These are phyloP conservation scores for Melanophora roralis DNA, from an alignment of 2,888 invertebrate species.

Conservation along the genomic window DNA sequence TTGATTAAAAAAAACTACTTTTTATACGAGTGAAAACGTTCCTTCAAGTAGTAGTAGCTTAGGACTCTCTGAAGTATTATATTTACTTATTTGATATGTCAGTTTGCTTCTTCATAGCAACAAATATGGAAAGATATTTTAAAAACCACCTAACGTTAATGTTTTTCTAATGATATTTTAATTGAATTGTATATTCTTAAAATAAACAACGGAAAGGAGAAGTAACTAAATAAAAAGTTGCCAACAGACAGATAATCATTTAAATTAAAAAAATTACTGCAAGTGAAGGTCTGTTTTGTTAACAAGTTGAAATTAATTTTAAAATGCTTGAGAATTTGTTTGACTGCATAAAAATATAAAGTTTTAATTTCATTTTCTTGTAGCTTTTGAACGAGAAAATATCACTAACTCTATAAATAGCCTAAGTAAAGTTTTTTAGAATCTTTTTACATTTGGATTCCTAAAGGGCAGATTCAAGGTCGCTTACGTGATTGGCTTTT, in stretches of 20 bases:
- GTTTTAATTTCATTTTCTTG: neutral
- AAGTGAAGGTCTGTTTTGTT: neutral
- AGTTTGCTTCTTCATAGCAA: constrained; percentile 24
- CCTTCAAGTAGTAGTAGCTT: too few species aligned
- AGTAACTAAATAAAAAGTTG: neutral
- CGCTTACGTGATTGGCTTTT: too few species aligned
- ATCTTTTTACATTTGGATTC: too few species aligned
- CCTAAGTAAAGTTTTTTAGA: too few species aligned
- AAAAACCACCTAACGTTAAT: neutral
- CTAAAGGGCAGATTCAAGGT: too few species aligned
- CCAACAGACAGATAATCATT: too few species aligned
- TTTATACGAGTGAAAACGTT: too few species aligned
- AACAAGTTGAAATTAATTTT: neutral
- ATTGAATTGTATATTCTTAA: neutral
- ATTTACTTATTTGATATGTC: neutral
- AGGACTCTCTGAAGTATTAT: too few species aligned
- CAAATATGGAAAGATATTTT: neutral
- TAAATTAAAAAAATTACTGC: neutral
- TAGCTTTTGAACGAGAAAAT: neutral
- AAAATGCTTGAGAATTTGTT: too few species aligned
- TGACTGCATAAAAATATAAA: too few species aligned
- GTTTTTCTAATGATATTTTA: constrained; percentile 22
- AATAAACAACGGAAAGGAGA: neutral
- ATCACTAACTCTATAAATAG: too few species aligned
- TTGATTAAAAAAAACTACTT: too few species aligned